Base-by-base conservation (phyloP, 2,888 invertebrate species). In the Cryptocheilus praepositus region DNA sequence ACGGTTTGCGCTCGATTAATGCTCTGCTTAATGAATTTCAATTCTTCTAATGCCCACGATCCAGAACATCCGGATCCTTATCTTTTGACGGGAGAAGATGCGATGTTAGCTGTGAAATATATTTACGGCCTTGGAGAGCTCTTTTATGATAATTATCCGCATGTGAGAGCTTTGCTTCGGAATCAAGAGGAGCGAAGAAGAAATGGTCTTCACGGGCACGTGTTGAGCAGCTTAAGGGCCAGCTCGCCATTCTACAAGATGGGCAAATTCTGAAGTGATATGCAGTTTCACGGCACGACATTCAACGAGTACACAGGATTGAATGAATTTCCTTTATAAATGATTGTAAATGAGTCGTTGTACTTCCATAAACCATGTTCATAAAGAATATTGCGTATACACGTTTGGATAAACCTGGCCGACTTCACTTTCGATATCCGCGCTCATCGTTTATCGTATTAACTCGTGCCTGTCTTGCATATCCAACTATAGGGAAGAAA, bases 111-210 rank as follows among this genome's bases (percentile, higher is more conserved):
- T 3, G 91, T 92, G 1, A 87, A 86, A 55, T 90, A 90, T 74
- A 88, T 93, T 8, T 91, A 90, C 64, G 89, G 89, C 3, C 92
- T 91, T 67, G 92, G 92, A 13, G 89, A 90, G 74, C 89, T 92
- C 7, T 94, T 92, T 86, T 93, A 92, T 86, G 90, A 91, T 62
- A 92, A 93, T 58, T 91, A 92, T 73, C 93, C 93, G 0, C 94
- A 94, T 83, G 90, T 91, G 25, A 88, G 91, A 73, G 91, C 93
- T 0, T 82, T 94, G 3, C 86, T 93, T 11, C 89, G 89, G 45
- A 92, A 93, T 83, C 93, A 94, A 76, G 90, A 92, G 65, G 87
- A 91, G 21, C 89, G 94, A 65, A 85, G 89, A 61, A 84, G 89
- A 51, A 93, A 93, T 83, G 91, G 92, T 18, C 89, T 94, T 3